These are phyloP conservation scores for Morpho deidamia DNA, from an alignment of 2,888 invertebrate species.

Conservation along the genomic window DNA sequence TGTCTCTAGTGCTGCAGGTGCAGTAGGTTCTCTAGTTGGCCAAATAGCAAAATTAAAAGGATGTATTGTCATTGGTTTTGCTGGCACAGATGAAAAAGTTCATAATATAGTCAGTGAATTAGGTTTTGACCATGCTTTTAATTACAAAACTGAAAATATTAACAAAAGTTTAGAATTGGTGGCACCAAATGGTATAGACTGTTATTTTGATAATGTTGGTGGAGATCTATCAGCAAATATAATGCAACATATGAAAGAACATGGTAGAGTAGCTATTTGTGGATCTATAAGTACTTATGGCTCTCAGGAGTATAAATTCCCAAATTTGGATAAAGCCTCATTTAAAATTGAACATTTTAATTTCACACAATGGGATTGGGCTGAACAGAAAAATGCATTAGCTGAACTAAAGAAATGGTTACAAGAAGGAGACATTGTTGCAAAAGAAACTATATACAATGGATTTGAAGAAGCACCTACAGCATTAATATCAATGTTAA, in stretches of 20 bases:
- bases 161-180: slow-evolving; percentile 73
- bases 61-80: slow-evolving; percentile 81
- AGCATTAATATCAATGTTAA: not conserved
- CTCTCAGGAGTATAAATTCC: not conserved
- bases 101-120: slow-evolving; percentile 41
- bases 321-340: not conserved
- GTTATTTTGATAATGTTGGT: slow-evolving; percentile 88
- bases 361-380: not conserved
- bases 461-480: not conserved
- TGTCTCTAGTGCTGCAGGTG: slow-evolving; percentile 85
- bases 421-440: not conserved
- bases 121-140: not conserved
- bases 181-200: slow-evolving; percentile 84
- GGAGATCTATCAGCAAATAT: slow-evolving; percentile 53
- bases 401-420: not conserved
- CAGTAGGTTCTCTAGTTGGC: slow-evolving; percentile 85
- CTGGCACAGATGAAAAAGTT: slow-evolving; percentile 84
- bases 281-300: not conserved
- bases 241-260: not conserved
- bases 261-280: not conserved
- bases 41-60: slow-evolving; percentile 86
- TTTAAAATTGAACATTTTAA: not conserved
- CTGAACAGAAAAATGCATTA: not conserved
- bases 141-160: slow-evolving; percentile 67
- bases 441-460: not conserved